Conservation (phyloP, 2,888 invertebrate species). For the Platyscelio sp. region DNA sequence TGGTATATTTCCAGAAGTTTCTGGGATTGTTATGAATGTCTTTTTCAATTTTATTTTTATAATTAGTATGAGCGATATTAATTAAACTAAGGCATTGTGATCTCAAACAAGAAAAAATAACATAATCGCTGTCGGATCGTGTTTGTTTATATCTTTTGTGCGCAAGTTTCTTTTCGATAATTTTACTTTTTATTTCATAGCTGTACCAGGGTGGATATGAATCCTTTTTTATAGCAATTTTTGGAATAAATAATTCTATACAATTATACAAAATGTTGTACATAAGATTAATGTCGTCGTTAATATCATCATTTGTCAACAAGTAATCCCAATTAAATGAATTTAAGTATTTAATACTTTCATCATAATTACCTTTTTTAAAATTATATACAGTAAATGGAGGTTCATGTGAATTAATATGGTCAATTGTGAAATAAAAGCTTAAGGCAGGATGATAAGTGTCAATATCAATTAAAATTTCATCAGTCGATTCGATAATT, state of each 20-base stretch:
- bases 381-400: not conserved
- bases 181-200: not conserved
- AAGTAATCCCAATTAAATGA: not conserved
- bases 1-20: conserved; percentile 25
- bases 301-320: not conserved
- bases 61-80: not conserved
- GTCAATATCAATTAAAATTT: conserved; percentile 1
- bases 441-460: not conserved
- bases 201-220: not conserved
- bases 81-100: not conserved
- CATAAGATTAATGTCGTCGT: not conserved
- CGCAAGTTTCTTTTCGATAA: conserved; percentile 6
- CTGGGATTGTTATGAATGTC: not conserved
- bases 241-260: conserved; percentile 4
- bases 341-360: not conserved
- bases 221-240: not conserved
- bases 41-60: not conserved
- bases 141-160: conserved; percentile 1
- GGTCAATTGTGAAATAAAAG: not conserved
- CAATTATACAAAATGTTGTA: not conserved
- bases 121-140: not conserved
- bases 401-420: not conserved
- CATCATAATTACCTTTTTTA: not conserved
- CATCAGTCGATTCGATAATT: not conserved
- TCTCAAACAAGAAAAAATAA: not conserved